A percentile compares a stretch with the other conserved stretches of the same genome.
These are phyloP conservation scores for Isoperla grammatica DNA, from an alignment of 2,888 invertebrate species.

Conservation along the genomic window DNA sequence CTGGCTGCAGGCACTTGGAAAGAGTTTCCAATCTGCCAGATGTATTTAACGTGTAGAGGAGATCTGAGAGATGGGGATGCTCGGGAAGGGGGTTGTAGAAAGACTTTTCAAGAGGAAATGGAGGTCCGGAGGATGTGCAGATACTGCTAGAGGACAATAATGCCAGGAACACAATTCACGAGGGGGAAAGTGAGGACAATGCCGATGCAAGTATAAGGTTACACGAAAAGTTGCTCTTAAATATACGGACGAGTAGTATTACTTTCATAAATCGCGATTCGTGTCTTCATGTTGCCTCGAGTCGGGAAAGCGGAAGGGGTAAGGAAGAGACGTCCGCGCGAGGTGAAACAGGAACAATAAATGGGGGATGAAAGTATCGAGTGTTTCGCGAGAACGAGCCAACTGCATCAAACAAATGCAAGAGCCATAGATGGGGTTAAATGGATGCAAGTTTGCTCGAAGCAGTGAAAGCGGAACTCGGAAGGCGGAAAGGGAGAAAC, in stretches of 20 bases:
- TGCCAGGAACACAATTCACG: background rate
- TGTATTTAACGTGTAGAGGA: constrained; percentile 23
- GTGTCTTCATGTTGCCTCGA: too few relatives aligned
- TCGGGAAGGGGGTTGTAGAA: constrained; percentile 7
- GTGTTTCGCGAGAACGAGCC: background rate
- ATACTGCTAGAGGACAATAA: constrained; percentile 8
- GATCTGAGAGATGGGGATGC: constrained; percentile 11
- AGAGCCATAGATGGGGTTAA: too few relatives aligned
- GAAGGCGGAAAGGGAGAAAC: too few relatives aligned
- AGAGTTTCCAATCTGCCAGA: constrained; percentile 24
- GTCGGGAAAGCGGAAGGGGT: background rate
- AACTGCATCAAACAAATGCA: too few relatives aligned
- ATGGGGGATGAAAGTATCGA: background rate
- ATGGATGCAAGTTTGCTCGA: too few relatives aligned
- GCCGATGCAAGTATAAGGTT: constrained; percentile 17
- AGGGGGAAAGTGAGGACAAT: constrained; percentile 8
- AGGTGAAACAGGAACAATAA: constrained; percentile 6
- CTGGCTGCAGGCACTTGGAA: constrained; percentile 5
- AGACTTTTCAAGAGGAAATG: constrained; percentile 10
- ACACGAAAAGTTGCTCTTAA: constrained; percentile 11
- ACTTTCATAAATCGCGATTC: constrained; percentile 10
- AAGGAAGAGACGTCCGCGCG: background rate
- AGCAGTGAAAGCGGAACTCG: too few relatives aligned
- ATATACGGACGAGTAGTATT: constrained; percentile 12
- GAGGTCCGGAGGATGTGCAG: constrained; percentile 12